Evolutionary conservation across 2,888 invertebrate genomes (phyloP).

Genomic region (Blastobasis lacticolella): DNA sequence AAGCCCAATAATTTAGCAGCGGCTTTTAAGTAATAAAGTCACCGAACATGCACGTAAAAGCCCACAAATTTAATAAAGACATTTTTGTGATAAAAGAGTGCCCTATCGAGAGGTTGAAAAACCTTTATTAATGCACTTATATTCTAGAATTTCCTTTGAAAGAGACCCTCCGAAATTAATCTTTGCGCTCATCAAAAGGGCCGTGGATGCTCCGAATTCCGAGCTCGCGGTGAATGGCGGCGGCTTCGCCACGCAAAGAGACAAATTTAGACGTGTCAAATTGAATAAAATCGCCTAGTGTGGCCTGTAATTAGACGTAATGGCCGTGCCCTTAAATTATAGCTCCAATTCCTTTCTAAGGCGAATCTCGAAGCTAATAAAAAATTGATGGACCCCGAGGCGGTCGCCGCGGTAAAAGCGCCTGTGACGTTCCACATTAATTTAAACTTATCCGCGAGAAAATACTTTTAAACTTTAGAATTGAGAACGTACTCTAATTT

Average conservation of each 20-base stretch:
- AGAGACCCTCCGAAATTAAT: constrained; percentile 63
- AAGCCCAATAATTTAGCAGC: constrained; percentile 38
- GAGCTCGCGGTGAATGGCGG: constrained; percentile 40
- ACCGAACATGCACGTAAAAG: constrained; percentile 55
- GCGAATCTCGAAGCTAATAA: constrained; percentile 50
- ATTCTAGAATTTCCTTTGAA: constrained; percentile 70
- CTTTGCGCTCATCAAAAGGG: constrained; percentile 66
- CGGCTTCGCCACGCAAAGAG: constrained; percentile 28
- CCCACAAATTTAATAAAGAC: constrained; percentile 67
- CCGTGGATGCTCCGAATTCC: constrained; percentile 61
- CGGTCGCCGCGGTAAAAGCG: constrained; percentile 35
- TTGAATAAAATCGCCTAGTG: constrained; percentile 41
- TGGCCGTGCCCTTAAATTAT: constrained; percentile 30
- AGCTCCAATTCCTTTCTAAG: constrained; percentile 30
- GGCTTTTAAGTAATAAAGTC: constrained; percentile 58
- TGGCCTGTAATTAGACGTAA: constrained; percentile 48
- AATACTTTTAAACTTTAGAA: constrained; percentile 60
- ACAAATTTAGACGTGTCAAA: constrained; percentile 52
- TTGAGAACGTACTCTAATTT: constrained; percentile 56
- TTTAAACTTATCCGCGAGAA: constrained; percentile 62
- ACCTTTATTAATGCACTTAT: constrained; percentile 71
- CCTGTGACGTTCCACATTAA: constrained; percentile 56
- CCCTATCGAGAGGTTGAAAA: constrained; percentile 45
- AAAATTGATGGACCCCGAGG: constrained; percentile 50
- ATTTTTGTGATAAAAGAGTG: constrained; percentile 56